Evolutionary conservation across 2,797 vertebrate genomes (phyloP).

Genomic region (Poecilia picta): DNA sequence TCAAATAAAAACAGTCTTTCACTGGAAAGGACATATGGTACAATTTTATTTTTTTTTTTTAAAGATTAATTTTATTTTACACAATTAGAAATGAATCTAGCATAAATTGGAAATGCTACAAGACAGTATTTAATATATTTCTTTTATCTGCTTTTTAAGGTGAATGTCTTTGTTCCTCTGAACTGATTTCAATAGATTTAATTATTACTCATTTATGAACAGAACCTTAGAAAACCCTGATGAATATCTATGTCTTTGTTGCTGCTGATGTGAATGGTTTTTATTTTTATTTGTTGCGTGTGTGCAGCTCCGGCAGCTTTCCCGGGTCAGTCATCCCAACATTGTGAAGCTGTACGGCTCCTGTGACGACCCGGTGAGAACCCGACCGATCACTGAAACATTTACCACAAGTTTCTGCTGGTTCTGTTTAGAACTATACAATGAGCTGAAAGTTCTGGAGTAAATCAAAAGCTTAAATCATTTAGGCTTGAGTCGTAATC

Average conservation of each 20-base stretch:
- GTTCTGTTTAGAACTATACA: background rate
- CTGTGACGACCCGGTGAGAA: constrained; percentile 92
- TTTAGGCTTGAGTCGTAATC: background rate
- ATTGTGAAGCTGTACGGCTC: constrained; percentile 96
- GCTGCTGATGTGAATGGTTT: background rate
- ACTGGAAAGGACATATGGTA: background rate
- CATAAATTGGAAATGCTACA: too few species aligned
- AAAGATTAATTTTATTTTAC: background rate
- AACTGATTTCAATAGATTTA: background rate
- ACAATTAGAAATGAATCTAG: too few species aligned
- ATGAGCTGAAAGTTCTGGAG: background rate
- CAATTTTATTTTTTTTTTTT: background rate
- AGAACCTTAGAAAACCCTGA: background rate
- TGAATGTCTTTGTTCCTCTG: background rate
- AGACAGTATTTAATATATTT: too few species aligned
- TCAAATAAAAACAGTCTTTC: background rate
- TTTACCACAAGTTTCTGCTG: background rate
- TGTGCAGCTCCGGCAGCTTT: constrained; percentile 91
- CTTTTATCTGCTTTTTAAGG: too few species aligned
- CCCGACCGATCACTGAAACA: background rate
- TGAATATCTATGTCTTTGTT: background rate
- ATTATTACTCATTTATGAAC: background rate
- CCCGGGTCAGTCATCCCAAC: constrained; percentile 94
- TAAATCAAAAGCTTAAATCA: background rate
- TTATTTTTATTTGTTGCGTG: background rate